A percentile compares a stretch with the other conserved stretches of the same genome.
Conservation (phyloP, 2,113 vertebrate genomes). For the Eclectus roratus region DNA sequence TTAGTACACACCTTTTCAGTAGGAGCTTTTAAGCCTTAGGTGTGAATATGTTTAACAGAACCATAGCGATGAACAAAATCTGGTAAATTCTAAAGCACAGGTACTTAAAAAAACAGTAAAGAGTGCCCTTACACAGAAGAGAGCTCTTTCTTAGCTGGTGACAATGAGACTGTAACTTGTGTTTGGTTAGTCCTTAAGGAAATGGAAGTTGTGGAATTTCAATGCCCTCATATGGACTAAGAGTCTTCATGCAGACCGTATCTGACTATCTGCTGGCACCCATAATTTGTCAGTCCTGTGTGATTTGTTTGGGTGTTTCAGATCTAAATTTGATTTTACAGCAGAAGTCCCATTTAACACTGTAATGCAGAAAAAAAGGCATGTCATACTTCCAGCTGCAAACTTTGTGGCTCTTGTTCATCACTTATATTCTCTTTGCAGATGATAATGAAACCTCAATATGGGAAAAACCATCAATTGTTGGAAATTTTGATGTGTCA, state of each 20-base stretch:
- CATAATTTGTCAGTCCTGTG: not conserved
- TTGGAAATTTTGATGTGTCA: constrained; percentile 62
- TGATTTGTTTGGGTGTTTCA: not conserved
- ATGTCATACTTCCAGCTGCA: not conserved
- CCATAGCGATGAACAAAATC: not conserved
- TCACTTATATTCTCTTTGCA: constrained; percentile 15
- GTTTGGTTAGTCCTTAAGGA: not conserved
- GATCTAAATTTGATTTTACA: not conserved
- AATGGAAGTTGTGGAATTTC: not conserved
- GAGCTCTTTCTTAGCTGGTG: not conserved
- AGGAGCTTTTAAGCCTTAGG: not conserved
- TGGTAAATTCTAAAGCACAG: not conserved
- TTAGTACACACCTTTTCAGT: not conserved
- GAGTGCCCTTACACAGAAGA: not conserved
- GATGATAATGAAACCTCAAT: not conserved
- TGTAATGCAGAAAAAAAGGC: not conserved
- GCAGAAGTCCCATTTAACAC: not conserved
- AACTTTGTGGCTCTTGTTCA: not conserved
- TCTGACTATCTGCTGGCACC: not conserved
- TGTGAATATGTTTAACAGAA: not conserved
- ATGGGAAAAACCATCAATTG: constrained; percentile 81
- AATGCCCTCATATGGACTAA: not conserved
- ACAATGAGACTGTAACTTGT: not conserved
- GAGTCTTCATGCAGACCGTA: not conserved
- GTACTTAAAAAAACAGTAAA: not conserved